Conservation (phyloP, 2,797 vertebrate species). For the Todus mexicanus region DNA sequence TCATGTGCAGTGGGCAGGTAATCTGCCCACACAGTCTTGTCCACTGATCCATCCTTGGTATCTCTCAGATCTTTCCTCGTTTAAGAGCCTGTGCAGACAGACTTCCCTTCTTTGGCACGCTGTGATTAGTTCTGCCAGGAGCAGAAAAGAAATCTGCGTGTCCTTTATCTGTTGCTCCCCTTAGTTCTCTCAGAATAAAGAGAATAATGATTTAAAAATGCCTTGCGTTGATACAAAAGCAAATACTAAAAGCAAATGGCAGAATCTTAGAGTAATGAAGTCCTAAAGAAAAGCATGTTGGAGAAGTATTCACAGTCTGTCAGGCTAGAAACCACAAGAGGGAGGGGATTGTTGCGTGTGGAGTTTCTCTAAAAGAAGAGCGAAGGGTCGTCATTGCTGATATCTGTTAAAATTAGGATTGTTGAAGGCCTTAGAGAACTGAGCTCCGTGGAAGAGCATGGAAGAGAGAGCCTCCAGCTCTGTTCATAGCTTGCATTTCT, state of each 20-base stretch:
- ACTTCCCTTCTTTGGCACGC: slow-evolving; percentile 34
- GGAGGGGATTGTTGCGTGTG: neutral
- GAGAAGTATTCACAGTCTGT: neutral
- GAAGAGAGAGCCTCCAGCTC: neutral
- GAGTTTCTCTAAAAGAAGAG: neutral
- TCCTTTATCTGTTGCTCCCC: neutral
- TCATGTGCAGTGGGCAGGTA: slow-evolving; percentile 20
- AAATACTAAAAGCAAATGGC: neutral
- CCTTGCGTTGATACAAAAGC: neutral
- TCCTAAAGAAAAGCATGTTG: neutral
- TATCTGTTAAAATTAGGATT: neutral
- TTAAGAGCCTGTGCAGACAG: slow-evolving; percentile 33
- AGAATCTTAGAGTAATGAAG: neutral
- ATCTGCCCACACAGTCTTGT: slow-evolving; percentile 28
- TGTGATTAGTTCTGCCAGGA: slow-evolving; percentile 28
- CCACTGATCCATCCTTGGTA: neutral
- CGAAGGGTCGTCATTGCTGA: neutral
- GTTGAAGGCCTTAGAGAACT: neutral
- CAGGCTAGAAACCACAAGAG: neutral
- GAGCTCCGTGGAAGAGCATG: neutral
- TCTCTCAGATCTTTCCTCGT: neutral
- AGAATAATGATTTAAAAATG: slow-evolving; percentile 9
- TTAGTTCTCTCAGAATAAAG: neutral
- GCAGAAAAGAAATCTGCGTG: slow-evolving; percentile 13
- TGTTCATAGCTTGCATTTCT: neutral